Evolutionary conservation across 2,113 vertebrate genomes (phyloP).

Genomic region (Odobenus rosmarus): DNA sequence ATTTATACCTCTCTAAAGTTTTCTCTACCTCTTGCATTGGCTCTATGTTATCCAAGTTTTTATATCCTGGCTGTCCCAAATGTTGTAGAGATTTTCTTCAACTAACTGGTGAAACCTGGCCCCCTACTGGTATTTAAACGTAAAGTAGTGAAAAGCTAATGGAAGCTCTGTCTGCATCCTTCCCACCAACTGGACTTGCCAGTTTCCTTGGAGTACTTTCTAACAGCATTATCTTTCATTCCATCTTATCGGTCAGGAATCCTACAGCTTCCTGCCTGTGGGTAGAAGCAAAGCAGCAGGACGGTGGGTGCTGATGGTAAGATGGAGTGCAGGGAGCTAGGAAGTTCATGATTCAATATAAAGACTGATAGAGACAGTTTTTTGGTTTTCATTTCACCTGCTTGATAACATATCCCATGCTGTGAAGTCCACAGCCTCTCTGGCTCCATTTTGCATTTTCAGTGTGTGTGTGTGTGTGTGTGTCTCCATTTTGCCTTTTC

Average conservation of each 20-base stretch:
- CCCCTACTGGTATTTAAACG: neutral
- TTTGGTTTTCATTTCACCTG: neutral
- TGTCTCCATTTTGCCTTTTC: neutral
- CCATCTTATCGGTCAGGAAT: neutral
- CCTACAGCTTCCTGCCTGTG: neutral
- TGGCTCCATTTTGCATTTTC: neutral
- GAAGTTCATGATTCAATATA: neutral
- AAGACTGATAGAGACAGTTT: neutral
- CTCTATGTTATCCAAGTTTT: neutral
- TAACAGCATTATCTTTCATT: neutral
- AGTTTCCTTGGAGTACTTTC: neutral
- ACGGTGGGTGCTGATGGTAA: neutral
- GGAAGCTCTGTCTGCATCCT: neutral
- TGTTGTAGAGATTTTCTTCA: neutral
- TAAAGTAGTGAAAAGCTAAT: neutral
- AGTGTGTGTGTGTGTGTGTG: neutral
- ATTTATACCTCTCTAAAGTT: neutral
- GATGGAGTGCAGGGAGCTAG: neutral
- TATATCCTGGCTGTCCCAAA: neutral
- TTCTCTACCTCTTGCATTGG: neutral
- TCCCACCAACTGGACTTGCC: neutral
- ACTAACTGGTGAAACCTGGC: neutral
- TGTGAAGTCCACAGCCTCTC: neutral
- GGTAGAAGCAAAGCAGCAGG: neutral
- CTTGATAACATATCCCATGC: neutral